Conservation (phyloP, 2,888 invertebrate genomes). For the Mesorhabditis belari region DNA sequence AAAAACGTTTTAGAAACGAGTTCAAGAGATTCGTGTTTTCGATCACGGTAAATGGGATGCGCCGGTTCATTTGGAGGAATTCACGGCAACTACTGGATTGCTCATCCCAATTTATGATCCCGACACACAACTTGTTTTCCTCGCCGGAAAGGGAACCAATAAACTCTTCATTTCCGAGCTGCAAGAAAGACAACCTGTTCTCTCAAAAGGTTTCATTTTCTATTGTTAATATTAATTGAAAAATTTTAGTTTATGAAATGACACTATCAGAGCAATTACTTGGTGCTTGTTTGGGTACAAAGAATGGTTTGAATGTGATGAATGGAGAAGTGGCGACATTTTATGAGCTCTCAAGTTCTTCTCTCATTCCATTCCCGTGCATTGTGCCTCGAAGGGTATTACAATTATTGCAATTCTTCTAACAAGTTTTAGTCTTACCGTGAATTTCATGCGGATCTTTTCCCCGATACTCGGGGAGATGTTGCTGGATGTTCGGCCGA, state of each 20-base stretch:
- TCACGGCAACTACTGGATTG: constrained; percentile 58
- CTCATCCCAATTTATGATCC: constrained; percentile 85
- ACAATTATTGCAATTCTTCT: background rate
- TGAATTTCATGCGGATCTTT: constrained; percentile 87
- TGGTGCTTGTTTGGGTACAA: constrained; percentile 84
- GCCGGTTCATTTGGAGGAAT: constrained; percentile 23
- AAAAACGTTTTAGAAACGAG: constrained; percentile 62
- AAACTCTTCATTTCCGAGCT: constrained; percentile 84
- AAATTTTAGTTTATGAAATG: constrained; percentile 63
- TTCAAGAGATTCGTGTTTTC: constrained; percentile 79
- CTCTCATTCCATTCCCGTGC: constrained; percentile 86
- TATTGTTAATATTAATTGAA: background rate
- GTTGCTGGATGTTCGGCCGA: constrained; percentile 72
- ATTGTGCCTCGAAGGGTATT: constrained; percentile 82
- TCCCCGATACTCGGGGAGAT: constrained; percentile 79
- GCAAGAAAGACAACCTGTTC: constrained; percentile 67
- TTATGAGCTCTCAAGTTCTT: constrained; percentile 75
- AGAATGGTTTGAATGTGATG: constrained; percentile 76
- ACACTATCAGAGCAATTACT: constrained; percentile 83
- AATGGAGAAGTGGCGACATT: constrained; percentile 88
- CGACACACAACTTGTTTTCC: constrained; percentile 88
- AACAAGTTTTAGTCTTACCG: constrained; percentile 68
- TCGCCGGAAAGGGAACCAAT: constrained; percentile 81
- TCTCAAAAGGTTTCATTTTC: constrained; percentile 17
- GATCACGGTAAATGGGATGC: constrained; percentile 68